Conservation (phyloP, 1,140 invertebrate species). For the Trichogramma pretiosum region DNA sequence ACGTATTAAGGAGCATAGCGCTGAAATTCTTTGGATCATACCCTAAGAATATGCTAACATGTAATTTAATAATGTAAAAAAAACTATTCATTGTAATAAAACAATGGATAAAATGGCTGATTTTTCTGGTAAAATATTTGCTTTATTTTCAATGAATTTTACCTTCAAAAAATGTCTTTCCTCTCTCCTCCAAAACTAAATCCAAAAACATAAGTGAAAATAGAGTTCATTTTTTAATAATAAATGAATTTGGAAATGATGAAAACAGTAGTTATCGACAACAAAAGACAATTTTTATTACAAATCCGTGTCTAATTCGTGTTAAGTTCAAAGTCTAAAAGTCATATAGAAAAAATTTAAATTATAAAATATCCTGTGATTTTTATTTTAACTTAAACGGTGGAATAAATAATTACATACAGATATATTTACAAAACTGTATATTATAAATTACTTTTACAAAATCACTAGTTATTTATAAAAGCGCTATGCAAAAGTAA, state of each 20-base stretch:
- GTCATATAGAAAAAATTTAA: background rate
- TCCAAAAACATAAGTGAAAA: no score
- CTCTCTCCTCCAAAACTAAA: no score
- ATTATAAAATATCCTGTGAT: background rate
- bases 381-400: background rate
- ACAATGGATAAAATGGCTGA: conserved; percentile 22
- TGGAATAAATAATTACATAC: conserved; percentile 16
- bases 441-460: conserved; percentile 19
- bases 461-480: conserved; percentile 17
- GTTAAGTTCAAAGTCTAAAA: conserved; percentile 2
- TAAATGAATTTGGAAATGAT: no score
- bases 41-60: conserved; percentile 17
- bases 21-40: conserved; percentile 38
- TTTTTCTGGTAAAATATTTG: conserved; percentile 18
- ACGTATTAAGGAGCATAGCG: conserved; percentile 15
- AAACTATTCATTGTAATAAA: conserved; percentile 22
- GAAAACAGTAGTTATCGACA: no score
- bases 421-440: conserved; percentile 18
- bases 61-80: conserved; percentile 25
- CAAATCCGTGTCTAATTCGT: no score
- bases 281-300: no score
- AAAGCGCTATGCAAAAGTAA: conserved; percentile 18
- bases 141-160: conserved; percentile 9
- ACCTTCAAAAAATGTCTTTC: no score
- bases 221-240: no score